phyloP scores from a whole-genome alignment of 2,797 vertebrate species.

The Spinibarbus caldwelli region DNA sequence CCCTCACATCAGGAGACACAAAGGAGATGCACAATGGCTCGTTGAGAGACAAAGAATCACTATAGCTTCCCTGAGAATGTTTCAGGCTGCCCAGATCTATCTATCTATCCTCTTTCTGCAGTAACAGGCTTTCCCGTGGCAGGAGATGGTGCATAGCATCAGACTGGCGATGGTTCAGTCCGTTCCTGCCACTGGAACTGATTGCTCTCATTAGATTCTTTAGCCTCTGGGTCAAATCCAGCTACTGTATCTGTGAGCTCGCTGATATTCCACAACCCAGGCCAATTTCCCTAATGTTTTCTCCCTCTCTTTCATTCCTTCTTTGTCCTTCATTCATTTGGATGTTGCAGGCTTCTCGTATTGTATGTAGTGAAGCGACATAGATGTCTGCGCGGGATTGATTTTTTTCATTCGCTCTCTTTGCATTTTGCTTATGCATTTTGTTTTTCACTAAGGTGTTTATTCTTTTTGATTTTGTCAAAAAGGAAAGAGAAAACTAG shows the following conservation, averaged over 20 bases:
- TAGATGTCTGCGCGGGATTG: not conserved
- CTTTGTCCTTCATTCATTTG: conserved; percentile 52
- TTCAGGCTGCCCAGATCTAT: not conserved
- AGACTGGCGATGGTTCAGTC: conserved; percentile 61
- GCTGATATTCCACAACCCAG: conserved; percentile 50
- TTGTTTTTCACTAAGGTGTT: not conserved
- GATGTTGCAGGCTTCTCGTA: conserved; percentile 65
- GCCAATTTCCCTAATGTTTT: conserved; percentile 39
- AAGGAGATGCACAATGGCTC: conserved; percentile 6
- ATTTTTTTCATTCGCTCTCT: conserved; percentile 12
- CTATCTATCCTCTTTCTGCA: conserved; percentile 9
- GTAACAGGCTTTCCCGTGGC: conserved; percentile 50
- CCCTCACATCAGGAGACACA: not conserved
- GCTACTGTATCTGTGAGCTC: conserved; percentile 55
- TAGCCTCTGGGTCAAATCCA: conserved; percentile 64
- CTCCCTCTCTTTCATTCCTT: conserved; percentile 18
- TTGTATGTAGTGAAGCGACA: conserved; percentile 46
- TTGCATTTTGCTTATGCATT: not conserved
- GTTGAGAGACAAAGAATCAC: conserved; percentile 22
- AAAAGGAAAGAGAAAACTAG: too few species aligned
- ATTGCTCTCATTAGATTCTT: conserved; percentile 71
- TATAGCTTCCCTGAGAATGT: not conserved
- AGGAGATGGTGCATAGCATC: conserved; percentile 59
- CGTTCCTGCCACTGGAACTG: conserved; percentile 59
- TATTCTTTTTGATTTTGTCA: too few species aligned